A percentile compares a stretch with the other conserved stretches of the same genome.
Conservation (phyloP, 2,113 vertebrate genomes). For the Archilochus colubris region DNA sequence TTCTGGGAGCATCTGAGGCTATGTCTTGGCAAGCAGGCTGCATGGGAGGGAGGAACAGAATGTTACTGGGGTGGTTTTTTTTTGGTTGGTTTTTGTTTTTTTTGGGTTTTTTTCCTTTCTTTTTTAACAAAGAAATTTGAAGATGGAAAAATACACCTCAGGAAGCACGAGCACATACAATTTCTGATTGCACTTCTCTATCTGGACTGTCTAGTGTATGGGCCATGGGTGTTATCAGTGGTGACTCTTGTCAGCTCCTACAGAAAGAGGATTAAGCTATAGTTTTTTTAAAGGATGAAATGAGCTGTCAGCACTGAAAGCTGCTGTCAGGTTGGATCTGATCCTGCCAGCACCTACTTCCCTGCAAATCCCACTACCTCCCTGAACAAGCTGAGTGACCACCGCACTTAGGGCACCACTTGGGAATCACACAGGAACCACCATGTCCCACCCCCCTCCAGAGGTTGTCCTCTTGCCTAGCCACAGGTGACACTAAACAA, state of each 20-base stretch:
- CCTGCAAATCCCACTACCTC: not conserved
- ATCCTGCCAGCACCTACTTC: not conserved
- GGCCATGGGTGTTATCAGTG: rapidly evolving
- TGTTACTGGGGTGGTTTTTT: not conserved
- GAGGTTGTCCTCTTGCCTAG: not conserved
- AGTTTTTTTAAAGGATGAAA: not conserved
- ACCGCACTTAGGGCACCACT: not conserved
- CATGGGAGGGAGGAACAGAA: not conserved
- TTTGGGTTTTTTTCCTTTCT: not conserved
- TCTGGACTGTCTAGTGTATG: not conserved
- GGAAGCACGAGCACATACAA: not conserved
- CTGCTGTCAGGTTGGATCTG: not conserved
- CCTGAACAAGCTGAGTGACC: not conserved
- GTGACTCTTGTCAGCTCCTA: not conserved
- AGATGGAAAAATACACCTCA: not conserved
- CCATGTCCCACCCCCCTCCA: not conserved
- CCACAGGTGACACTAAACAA: not conserved
- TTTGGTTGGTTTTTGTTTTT: not conserved
- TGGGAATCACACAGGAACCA: rapidly evolving
- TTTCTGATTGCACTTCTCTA: not conserved
- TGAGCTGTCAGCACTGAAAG: not conserved
- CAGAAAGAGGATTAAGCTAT: not conserved
- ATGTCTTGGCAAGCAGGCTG: not conserved
- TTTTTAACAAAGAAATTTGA: not conserved
- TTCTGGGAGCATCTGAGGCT: not conserved